Evolutionary conservation across 1,140 invertebrate genomes (phyloP), one percentile per base, ranked within the genome.

Genomic region (Aphaenogaster rudis): DNA sequence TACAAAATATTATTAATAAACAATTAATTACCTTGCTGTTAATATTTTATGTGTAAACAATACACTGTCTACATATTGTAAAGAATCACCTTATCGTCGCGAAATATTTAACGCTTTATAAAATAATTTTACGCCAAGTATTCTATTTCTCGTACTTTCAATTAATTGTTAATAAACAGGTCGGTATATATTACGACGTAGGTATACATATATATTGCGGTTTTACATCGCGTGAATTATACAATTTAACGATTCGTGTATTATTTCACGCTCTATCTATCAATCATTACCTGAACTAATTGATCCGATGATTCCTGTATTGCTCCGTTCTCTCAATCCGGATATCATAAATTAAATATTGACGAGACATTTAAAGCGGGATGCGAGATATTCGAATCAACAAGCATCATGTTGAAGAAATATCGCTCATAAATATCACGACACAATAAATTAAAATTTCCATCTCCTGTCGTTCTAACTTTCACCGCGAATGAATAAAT

Each of bases 201-300:
- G 3, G 8, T 33, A 33, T 21, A 33, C 17, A 71, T 21, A 33
- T 33, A 71, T 33, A 71, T 48, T 33, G 28, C 48, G 15, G 28
- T 3, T 54, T 52, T 72, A 4, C 28, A 72, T 54, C 28, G 6
- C 17, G 28, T 54, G n/a, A 52, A 72, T 72, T 72, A 72, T 3
- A 15, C 7, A 3, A 67, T 48, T 45, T 39, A 9, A 36, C 17
- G 64, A 72, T 52, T 72, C 48, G 33, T 72, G 17, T 48, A 21
- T 72, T 52, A 52, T 33, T 71, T 42, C 39, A 67, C 39, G n/a
- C 64, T 67, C n/a, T 67, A 67, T n/a, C 33, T 67, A 67, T 67
- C n/a, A 67, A 21, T 67, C 15, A 72, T 54, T 28, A 36, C 13
- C 8, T n/a, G 17, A 72, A 72, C 15, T 54, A 72, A 52, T 72